Conservation (phyloP, 2,888 invertebrate genomes). For the Julus scandinavius region DNA sequence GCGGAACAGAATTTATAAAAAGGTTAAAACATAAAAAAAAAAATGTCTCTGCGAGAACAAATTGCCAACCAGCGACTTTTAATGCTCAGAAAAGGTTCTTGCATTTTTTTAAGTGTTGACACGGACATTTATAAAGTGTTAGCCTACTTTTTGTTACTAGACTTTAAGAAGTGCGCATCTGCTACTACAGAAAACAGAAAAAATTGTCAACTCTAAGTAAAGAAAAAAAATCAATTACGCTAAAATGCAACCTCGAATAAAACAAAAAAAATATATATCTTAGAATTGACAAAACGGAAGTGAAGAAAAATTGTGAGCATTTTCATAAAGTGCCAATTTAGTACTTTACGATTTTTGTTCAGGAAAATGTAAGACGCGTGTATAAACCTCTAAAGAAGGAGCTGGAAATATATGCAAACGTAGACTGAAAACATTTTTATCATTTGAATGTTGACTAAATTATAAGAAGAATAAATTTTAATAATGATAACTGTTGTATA, state of each 20-base stretch:
- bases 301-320: not conserved
- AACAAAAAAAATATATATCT: constrained; percentile 25
- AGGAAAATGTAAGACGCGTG: not conserved
- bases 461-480: not conserved
- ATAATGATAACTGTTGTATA: not conserved
- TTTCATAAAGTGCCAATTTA: constrained; percentile 36
- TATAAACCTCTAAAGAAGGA: not conserved
- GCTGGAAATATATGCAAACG: not conserved
- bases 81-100: constrained; percentile 35
- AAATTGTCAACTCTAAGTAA: not conserved
- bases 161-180: not conserved
- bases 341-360: constrained; percentile 28
- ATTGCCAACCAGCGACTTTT: constrained; percentile 11
- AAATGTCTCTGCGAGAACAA: not conserved
- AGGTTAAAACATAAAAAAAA: not conserved
- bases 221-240: not conserved
- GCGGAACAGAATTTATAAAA: not conserved
- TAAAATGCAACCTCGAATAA: not conserved
- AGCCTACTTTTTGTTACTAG: not conserved
- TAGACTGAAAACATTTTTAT: not conserved
- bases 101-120: not conserved
- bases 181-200: not conserved
- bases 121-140: not conserved
- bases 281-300: not conserved
- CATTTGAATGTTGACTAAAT: not conserved